A percentile compares a stretch with the other conserved stretches of the same genome.
Conservation (phyloP, 92 coral and sea anemone species). For the Umimayanthus chanpuru region DNA sequence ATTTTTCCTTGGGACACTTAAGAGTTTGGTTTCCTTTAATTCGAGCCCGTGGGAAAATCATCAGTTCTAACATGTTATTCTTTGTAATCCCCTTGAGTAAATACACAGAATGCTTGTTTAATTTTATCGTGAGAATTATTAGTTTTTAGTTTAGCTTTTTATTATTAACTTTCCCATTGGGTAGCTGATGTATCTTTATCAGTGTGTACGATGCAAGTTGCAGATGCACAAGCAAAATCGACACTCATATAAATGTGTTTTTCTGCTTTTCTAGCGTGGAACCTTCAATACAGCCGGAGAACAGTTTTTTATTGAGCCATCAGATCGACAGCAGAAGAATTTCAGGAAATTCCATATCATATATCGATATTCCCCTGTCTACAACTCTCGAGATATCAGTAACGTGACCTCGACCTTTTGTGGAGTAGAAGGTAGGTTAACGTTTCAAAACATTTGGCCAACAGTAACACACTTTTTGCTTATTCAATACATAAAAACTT, state of each 20-base stretch:
- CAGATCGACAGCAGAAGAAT: slow-evolving; percentile 43
- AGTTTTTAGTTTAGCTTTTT: neutral
- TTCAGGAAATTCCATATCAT: slow-evolving; percentile 82
- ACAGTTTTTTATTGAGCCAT: slow-evolving; percentile 75
- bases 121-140: neutral
- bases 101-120: slow-evolving; percentile 21
- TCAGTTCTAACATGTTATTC: slow-evolving; percentile 35
- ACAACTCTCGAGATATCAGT: slow-evolving; percentile 26
- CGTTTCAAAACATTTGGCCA: slow-evolving; percentile 52
- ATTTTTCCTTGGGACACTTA: neutral
- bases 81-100: slow-evolving; percentile 15
- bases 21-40: neutral
- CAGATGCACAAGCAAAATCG: neutral
- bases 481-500: neutral
- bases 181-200: neutral
- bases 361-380: slow-evolving; percentile 67
- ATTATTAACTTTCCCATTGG: neutral
- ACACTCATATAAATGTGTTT: slow-evolving; percentile 4
- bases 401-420: slow-evolving; percentile 62
- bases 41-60: neutral
- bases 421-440: slow-evolving; percentile 68
- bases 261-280: slow-evolving; percentile 74
- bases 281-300: slow-evolving; percentile 75
- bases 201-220: neutral
- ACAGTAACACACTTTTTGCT: neutral